phyloP scores from a whole-genome alignment of 1,140 invertebrate species.

The Vanessa atalanta region DNA sequence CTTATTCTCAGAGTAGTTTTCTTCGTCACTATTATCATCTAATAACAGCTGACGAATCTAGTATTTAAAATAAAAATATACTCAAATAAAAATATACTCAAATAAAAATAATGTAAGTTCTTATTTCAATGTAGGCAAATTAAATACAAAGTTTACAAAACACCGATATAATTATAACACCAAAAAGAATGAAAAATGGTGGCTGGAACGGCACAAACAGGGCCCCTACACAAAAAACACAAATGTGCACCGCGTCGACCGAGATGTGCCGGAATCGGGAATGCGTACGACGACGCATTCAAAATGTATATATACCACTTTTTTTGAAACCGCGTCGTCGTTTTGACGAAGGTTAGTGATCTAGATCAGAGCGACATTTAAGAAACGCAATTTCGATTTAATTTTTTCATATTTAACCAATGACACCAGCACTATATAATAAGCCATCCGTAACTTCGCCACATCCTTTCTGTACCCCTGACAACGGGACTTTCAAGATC shows the following conservation, averaged over 20 bases:
- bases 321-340: not conserved
- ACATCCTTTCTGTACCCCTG: no score
- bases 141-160: slow-evolving; percentile 1
- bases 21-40: not conserved
- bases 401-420: no score
- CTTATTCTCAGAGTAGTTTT: not conserved
- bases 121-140: slow-evolving; percentile 17
- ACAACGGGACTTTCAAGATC: no score
- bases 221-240: slow-evolving; percentile 4
- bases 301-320: not conserved
- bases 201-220: slow-evolving; percentile 1
- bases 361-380: no score
- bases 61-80: slow-evolving; percentile 26
- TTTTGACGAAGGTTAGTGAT: no score
- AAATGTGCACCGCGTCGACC: not conserved
- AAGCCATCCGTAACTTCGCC: no score
- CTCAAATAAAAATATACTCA: slow-evolving; percentile 24
- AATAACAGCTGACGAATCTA: slow-evolving; percentile 7
- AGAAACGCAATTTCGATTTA: no score
- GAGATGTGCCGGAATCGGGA: not conserved
- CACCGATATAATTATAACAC: not conserved
- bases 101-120: slow-evolving; percentile 24
- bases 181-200: not conserved
- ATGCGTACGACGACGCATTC: no score
- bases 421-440: no score